phyloP scores from a whole-genome alignment of 2,888 invertebrate species.

The Scaptomyza flava region DNA sequence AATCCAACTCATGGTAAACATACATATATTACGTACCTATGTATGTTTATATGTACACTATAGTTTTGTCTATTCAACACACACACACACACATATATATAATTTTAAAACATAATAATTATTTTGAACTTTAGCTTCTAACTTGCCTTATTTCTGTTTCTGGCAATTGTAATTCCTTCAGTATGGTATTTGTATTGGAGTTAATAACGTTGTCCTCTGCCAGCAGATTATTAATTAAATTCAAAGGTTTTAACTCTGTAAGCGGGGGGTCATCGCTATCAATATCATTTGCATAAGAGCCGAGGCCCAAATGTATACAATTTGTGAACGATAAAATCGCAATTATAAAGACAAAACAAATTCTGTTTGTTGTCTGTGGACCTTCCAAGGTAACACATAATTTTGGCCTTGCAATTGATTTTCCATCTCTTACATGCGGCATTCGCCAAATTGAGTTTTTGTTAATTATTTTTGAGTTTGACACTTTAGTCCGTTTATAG shows the following conservation, averaged over 20 bases:
- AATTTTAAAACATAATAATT: not conserved
- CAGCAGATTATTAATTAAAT: conserved; percentile 29
- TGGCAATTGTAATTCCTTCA: conserved; percentile 9
- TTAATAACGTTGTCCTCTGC: conserved; percentile 33
- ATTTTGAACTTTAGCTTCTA: conserved; percentile 8
- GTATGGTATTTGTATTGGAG: conserved; percentile 14
- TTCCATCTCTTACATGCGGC: conserved; percentile 64
- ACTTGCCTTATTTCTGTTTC: conserved; percentile 52
- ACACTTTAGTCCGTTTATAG: conserved; percentile 58
- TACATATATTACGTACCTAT: not conserved
- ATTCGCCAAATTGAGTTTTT: conserved; percentile 34
- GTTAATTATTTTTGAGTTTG: conserved; percentile 19
- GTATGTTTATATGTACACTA: not conserved
- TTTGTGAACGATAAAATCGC: conserved; percentile 34
- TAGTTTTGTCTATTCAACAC: not conserved
- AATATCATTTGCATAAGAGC: conserved; percentile 30
- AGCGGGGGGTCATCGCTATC: conserved; percentile 19
- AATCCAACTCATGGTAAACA: not conserved
- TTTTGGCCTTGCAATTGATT: conserved; percentile 65
- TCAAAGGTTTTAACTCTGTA: conserved; percentile 18
- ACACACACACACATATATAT: not conserved
- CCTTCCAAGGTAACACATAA: conserved; percentile 45
- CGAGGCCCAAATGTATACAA: conserved; percentile 27
- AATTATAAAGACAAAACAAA: conserved; percentile 29
- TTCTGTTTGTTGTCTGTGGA: conserved; percentile 28